Evolutionary conservation across 1,140 invertebrate species (phyloP), one percentile per base, ranked within the genome.

Genomic region (Adoxophyes honmai): DNA sequence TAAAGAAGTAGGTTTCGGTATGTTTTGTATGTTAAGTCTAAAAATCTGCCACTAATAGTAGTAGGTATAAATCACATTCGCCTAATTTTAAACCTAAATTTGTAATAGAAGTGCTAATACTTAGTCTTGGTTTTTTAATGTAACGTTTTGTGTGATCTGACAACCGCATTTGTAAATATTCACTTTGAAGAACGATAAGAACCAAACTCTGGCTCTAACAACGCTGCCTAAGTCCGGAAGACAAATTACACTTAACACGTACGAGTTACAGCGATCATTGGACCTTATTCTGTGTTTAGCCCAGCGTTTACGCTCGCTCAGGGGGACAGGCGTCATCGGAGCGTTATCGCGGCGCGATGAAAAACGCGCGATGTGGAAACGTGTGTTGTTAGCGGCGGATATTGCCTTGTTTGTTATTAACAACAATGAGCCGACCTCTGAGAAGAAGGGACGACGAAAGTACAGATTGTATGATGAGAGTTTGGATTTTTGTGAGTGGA

Each of bases 391-490:
- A 83, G 74, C 74, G 75, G 68, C 58, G 67, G 65, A 66, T 69
- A 75, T 81, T 78, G 75, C 74, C 77, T 82, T 82, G 79, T 82
- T 82, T 82, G 77, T 82, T 80, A 80, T 74, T 82, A 79, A 75
- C 69, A 74, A 77, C 78, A 80, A 78, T 73, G 68, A 70, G 71
- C 68, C 67, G 69, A 55, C 44, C 11, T 57, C 36, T 34, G 11
- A 16, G n/a, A 5, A 48, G 52, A 39, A 8, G 61, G 65, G 36
- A 14, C 16, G 55, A 7, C 52, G 69, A 64, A 75, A 76, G 63
- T 69, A 51, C 55, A 14, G 28, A 0, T 8, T 7, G 15, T 39
- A 8, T 39, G n/a, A 13, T n/a, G 36, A 10, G 39, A 15, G n/a
- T n/a, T n/a, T n/a, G n/a, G n/a, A n/a, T n/a, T n/a, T n/a, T n/a